Evolutionary conservation across 2,113 vertebrate genomes (phyloP).

Genomic region (Sapajus apella): DNA sequence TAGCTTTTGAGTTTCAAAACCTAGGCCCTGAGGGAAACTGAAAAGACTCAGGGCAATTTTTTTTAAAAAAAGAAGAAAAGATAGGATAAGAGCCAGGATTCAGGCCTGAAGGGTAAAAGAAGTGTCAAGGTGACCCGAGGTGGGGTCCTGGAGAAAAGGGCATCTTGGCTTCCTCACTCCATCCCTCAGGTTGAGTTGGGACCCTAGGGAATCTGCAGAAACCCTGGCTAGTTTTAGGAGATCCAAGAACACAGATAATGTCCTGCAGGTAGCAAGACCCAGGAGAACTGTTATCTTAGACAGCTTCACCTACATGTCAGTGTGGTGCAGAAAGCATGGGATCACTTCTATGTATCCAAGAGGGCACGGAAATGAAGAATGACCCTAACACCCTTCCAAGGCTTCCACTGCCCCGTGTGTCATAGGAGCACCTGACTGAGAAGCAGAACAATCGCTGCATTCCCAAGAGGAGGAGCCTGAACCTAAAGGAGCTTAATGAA

Average conservation of each 20-base stretch:
- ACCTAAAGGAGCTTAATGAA: background rate
- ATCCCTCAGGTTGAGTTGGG: background rate
- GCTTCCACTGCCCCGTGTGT: background rate
- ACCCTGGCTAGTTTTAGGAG: background rate
- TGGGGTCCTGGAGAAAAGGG: background rate
- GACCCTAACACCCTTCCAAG: background rate
- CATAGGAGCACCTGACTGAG: background rate
- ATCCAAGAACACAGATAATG: background rate
- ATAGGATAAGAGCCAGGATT: background rate
- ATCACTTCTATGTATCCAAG: background rate
- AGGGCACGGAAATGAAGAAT: background rate
- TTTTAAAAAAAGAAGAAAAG: background rate
- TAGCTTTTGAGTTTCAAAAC: slow-evolving; percentile 51
- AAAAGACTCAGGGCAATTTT: background rate
- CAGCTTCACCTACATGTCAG: background rate
- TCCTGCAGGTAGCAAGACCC: background rate
- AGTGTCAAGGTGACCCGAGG: background rate
- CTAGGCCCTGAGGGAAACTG: background rate
- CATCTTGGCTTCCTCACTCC: background rate
- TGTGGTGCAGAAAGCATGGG: background rate
- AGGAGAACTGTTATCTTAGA: background rate
- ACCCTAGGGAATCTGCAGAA: background rate
- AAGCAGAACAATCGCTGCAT: background rate
- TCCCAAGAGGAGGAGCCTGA: background rate
- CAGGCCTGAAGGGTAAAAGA: background rate